Percentiles rank a stretch among this genome's conserved stretches.
Conservation (phyloP, 2,113 vertebrate genomes). For the Chamaea fasciata region DNA sequence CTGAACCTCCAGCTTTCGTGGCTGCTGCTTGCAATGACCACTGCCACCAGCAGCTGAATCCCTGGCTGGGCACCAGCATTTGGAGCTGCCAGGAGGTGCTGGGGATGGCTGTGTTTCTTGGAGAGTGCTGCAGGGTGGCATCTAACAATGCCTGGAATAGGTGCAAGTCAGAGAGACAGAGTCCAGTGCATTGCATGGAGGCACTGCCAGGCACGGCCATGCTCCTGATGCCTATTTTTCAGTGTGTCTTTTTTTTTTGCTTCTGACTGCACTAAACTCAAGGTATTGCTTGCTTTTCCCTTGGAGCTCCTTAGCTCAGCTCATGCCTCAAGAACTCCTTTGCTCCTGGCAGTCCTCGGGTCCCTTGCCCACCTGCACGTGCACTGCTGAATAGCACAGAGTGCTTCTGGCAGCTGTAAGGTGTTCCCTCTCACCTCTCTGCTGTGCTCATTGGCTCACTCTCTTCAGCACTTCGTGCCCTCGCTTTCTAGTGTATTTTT, state of each 20-base stretch:
- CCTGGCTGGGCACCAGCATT: neutral
- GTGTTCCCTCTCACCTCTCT: neutral
- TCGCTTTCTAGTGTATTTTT: neutral
- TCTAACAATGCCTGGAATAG: neutral
- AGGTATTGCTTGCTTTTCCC: neutral
- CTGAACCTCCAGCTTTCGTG: neutral
- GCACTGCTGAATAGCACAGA: neutral
- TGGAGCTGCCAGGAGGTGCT: neutral
- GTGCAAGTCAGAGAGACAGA: neutral
- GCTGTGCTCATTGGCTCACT: neutral
- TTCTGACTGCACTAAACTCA: neutral
- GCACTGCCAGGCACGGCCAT: neutral
- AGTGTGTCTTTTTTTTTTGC: neutral
- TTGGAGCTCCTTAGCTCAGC: neutral
- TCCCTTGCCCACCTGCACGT: neutral
- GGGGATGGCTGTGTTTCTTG: neutral
- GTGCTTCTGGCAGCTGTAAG: rapidly evolving
- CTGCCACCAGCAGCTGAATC: neutral
- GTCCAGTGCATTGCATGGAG: neutral
- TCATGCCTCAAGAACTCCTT: neutral
- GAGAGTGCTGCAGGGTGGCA: neutral
- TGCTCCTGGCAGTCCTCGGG: neutral
- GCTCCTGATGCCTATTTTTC: neutral
- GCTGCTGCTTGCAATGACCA: neutral
- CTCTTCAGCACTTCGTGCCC: neutral